Evolutionary conservation across 1,140 invertebrate genomes (phyloP).

Genomic region (Theocolax elegans): DNA sequence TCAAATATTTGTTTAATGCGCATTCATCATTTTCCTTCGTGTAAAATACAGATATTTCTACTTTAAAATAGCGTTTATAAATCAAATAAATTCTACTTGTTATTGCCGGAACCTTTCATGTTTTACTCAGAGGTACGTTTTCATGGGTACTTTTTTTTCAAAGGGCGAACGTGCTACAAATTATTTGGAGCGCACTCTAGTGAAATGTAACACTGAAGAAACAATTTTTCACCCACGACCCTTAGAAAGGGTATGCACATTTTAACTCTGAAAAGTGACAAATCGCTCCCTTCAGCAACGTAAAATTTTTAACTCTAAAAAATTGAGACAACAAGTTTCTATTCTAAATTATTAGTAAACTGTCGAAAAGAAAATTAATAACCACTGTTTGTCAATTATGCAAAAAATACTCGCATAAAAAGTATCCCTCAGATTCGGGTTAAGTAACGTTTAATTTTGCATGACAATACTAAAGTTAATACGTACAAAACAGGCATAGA

Average conservation of each 20-base stretch:
- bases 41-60: too few relatives aligned
- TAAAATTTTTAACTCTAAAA: slow-evolving; percentile 22
- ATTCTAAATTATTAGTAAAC: slow-evolving; percentile 17
- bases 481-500: too few relatives aligned
- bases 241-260: slow-evolving; percentile 27
- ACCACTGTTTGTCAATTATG: too few relatives aligned
- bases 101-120: neutral
- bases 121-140: neutral
- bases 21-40: too few relatives aligned
- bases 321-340: neutral
- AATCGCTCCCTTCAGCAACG: slow-evolving; percentile 20
- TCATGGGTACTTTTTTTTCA: neutral
- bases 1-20: too few relatives aligned
- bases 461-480: too few relatives aligned
- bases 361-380: neutral
- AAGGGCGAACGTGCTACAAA: slow-evolving; percentile 22
- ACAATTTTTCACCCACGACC: slow-evolving; percentile 30
- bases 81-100: neutral
- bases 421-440: too few relatives aligned
- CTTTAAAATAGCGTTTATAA: too few relatives aligned
- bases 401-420: too few relatives aligned
- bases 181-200: slow-evolving; percentile 29
- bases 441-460: too few relatives aligned
- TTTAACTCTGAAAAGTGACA: slow-evolving; percentile 39
- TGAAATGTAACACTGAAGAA: slow-evolving; percentile 30